Base-by-base conservation (phyloP, 1,140 invertebrate genomes). In the Helicoverpa armigera region DNA sequence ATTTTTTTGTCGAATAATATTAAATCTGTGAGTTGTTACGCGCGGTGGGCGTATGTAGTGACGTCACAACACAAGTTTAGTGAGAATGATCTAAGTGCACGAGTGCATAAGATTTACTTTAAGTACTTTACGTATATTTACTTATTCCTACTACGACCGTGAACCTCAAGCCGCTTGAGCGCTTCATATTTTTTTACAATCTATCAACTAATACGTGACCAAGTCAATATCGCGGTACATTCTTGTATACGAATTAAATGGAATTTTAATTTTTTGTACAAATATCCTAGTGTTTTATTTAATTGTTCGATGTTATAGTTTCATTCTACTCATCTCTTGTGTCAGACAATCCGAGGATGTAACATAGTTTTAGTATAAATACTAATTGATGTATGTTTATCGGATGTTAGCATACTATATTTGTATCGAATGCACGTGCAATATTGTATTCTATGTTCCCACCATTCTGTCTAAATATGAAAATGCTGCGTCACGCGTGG, bases 251-350 rank as follows among this genome's bases (percentile, higher is more conserved):
- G 81, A 85, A 82, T 79, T 80, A 80, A 70, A 80, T 73, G 76
- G 58, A 82, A 73, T 80, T 82, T 85, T 79, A 79, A 75, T 85
- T 80, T 79, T 83, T 80, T 85, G 83, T 85, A 85, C 83, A 85
- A 82, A 85, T 80, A 73, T 80, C 31, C 18, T 70, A 70, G 35
- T 79, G 65, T 50, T 70, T 79, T 70, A 79, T 80, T 80, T 80
- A 63, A 80, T 73, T 80, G 69, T 80, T 58, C 53, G 35, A 60
- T 79, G 77, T 79, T 70, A 79, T 53, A 58, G 29, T 56, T 50
- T 51, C 5, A 58, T 23, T 70, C 50, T 60, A 7, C 43, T 69
- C 13, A 16, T 14, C 7, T 23, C 43, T 23, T 70, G 70, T 63
- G n/a, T 35, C 61, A 65, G 61, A 76, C 51, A 76, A 74, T 73